Conservation (phyloP, 2,113 vertebrate species). For the Petromus typicus region DNA sequence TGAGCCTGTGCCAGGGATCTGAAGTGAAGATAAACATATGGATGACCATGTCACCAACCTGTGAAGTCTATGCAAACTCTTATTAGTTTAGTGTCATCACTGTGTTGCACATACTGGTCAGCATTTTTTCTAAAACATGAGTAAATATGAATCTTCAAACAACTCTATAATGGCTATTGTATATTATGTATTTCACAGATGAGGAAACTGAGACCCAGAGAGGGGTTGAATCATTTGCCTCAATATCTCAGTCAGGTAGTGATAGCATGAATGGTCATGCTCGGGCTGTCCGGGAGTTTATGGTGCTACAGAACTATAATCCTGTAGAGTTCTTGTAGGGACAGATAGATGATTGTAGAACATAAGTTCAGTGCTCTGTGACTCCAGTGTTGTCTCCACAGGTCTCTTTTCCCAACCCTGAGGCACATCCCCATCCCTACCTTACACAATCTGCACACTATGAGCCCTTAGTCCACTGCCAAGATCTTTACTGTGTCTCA, state of each 20-base stretch:
- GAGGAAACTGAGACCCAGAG: neutral
- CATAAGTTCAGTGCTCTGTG: neutral
- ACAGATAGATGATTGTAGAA: neutral
- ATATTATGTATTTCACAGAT: neutral
- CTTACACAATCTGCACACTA: fast-evolving
- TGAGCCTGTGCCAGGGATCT: neutral
- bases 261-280: neutral
- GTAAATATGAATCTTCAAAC: neutral
- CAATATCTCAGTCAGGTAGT: neutral
- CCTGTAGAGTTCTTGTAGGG: neutral
- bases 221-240: neutral
- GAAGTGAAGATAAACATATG: fast-evolving
- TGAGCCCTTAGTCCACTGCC: neutral
- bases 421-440: neutral
- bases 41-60: neutral
- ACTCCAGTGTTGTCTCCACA: neutral
- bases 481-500: neutral
- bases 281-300: neutral
- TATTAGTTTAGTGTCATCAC: neutral
- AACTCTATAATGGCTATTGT: neutral
- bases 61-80: neutral
- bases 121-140: neutral
- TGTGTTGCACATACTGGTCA: neutral
- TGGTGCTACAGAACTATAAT: neutral
- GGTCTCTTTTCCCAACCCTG: neutral